A percentile compares a stretch with the other conserved stretches of the same genome.
These are phyloP conservation scores for Corythornis madagascariensis DNA, from an alignment of 2,113 vertebrate genomes.

Conservation along the genomic window DNA sequence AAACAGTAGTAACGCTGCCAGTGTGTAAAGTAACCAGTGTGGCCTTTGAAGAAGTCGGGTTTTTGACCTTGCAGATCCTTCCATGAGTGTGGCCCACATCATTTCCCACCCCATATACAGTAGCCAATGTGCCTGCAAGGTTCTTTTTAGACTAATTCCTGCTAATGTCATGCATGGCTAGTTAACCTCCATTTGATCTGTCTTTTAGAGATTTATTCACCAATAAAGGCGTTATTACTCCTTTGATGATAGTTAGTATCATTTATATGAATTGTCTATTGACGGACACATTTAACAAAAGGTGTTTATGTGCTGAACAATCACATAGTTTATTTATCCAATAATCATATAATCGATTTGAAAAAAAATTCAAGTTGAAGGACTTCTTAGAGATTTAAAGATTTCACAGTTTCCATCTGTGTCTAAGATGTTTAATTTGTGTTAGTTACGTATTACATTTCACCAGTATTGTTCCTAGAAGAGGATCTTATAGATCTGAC, in stretches of 20 bases:
- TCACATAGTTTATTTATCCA: conserved; percentile 72
- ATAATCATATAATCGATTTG: conserved; percentile 53
- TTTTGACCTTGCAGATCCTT: conserved; percentile 55
- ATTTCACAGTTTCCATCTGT: conserved; percentile 51
- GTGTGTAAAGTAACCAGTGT: background rate
- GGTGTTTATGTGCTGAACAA: conserved; percentile 66
- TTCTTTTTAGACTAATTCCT: conserved; percentile 71
- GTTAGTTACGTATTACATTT: conserved; percentile 48
- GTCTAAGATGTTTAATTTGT: conserved; percentile 45
- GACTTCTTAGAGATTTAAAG: conserved; percentile 55
- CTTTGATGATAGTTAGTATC: conserved; percentile 75
- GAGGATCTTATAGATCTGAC: conserved; percentile 23
- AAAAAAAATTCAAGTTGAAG: conserved; percentile 59
- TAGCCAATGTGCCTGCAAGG: conserved; percentile 52
- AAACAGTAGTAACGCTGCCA: background rate
- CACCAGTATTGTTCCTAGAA: conserved; percentile 10
- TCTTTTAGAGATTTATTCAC: conserved; percentile 81
- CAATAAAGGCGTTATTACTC: conserved; percentile 78
- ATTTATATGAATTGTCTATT: conserved; percentile 75
- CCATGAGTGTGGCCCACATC: background rate
- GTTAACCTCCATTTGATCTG: conserved; percentile 78
- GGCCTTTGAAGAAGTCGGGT: background rate
- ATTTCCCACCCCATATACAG: background rate
- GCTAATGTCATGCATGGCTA: conserved; percentile 80
- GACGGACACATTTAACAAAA: conserved; percentile 66